These are phyloP conservation scores for Malachius bipustulatus DNA, from an alignment of 2,888 invertebrate genomes.

Conservation along the genomic window DNA sequence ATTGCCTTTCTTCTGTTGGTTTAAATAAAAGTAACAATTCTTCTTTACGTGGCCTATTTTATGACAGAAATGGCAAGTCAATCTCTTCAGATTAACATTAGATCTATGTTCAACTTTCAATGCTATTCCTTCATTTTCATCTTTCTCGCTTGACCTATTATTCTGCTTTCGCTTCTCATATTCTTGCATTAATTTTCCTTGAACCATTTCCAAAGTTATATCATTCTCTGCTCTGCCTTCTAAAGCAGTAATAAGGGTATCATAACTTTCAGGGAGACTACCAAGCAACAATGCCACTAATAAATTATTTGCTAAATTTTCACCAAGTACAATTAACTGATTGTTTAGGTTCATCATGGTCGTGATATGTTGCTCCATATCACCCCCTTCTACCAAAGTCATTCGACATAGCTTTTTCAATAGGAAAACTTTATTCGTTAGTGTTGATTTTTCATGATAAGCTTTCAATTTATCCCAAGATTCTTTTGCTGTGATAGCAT, in stretches of 20 bases:
- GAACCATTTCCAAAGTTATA: constrained; percentile 12
- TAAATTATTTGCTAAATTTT: too few species aligned
- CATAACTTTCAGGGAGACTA: constrained; percentile 8
- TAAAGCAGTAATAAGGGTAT: constrained; percentile 11
- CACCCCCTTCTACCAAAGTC: too few species aligned
- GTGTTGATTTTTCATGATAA: too few species aligned
- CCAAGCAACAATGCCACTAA: constrained; percentile 7
- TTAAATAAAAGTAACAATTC: constrained; percentile 1
- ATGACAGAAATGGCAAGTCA: background rate
- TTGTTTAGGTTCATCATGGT: too few species aligned
- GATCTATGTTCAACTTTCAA: too few species aligned
- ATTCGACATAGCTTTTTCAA: too few species aligned
- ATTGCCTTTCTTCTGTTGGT: background rate
- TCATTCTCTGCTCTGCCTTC: constrained; percentile 13
- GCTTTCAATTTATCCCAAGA: constrained; percentile 10
- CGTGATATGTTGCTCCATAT: too few species aligned
- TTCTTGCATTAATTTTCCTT: constrained; percentile 11
- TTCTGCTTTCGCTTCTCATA: too few species aligned
- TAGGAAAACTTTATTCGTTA: too few species aligned
- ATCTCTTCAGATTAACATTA: too few species aligned
- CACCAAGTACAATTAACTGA: too few species aligned
- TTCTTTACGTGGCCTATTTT: background rate
- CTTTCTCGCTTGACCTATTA: constrained; percentile 7
- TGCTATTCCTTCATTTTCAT: too few species aligned
- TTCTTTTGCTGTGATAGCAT: constrained; percentile 11